phyloP scores from a whole-genome alignment of 2,797 vertebrate species.

The Cirrhinus molitorella region DNA sequence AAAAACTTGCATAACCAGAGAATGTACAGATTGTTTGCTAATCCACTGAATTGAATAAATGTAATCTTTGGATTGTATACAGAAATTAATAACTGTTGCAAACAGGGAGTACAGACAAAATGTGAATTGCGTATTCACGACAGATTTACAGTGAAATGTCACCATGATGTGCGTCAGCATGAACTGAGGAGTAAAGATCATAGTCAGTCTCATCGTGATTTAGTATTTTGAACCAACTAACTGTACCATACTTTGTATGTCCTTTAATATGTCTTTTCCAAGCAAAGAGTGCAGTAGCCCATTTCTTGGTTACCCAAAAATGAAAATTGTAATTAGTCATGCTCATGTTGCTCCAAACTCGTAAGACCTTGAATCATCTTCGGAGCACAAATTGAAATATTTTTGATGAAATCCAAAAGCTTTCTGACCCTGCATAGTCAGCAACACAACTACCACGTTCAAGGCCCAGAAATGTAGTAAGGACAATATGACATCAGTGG shows the following conservation, averaged over 20 bases:
- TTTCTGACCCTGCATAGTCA: too few relatives aligned
- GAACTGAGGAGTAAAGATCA: not conserved
- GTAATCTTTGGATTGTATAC: not conserved
- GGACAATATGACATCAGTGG: too few relatives aligned
- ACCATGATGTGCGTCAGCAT: not conserved
- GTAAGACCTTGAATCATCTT: too few relatives aligned
- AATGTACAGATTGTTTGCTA: not conserved
- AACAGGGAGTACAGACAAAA: not conserved
- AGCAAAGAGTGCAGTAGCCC: constrained; percentile 15
- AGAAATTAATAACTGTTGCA: too few relatives aligned
- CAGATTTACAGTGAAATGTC: not conserved
- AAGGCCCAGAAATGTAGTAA: too few relatives aligned
- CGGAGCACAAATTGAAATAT: too few relatives aligned
- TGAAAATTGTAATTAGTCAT: too few relatives aligned
- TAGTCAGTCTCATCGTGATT: not conserved
- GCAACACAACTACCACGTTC: too few relatives aligned
- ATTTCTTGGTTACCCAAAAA: not conserved
- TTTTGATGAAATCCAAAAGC: too few relatives aligned
- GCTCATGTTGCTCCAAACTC: too few relatives aligned
- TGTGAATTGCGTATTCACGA: not conserved
- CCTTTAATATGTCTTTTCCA: not conserved
- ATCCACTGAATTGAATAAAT: not conserved
- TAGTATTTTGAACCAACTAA: not conserved
- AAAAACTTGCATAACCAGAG: not conserved
- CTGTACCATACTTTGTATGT: not conserved